A percentile compares a stretch with the other conserved stretches of the same genome.
phyloP scores from a whole-genome alignment of 1,140 invertebrate species.

The Aphelinus certus region DNA sequence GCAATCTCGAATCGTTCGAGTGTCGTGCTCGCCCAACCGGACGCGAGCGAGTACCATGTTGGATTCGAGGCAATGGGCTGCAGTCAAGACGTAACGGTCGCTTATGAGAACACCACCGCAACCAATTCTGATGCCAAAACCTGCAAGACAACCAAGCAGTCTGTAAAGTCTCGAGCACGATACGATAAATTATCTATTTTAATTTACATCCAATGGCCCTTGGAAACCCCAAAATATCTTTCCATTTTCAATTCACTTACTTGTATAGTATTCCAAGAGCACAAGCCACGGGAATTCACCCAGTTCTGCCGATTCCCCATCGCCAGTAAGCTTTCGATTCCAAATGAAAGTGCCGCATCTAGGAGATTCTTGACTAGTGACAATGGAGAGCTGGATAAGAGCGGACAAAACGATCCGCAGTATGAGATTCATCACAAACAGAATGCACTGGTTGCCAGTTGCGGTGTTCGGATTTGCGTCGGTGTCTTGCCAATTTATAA shows the following conservation, averaged over 20 bases:
- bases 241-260: neutral
- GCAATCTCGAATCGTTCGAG: neutral
- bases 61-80: neutral
- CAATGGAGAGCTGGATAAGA: too few species aligned
- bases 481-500: too few species aligned
- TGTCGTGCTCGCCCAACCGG: slow-evolving; percentile 2
- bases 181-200: neutral
- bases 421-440: too few species aligned
- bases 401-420: too few species aligned
- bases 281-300: slow-evolving; percentile 10
- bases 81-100: slow-evolving; percentile 5
- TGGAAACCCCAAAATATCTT: too few species aligned
- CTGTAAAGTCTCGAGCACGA: too few species aligned
- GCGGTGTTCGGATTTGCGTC: too few species aligned
- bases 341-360: slow-evolving; percentile 11
- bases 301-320: slow-evolving; percentile 1
- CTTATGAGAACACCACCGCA: slow-evolving; percentile 21
- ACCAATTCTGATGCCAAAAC: neutral
- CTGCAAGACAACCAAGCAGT: neutral
- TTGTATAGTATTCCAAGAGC: slow-evolving; percentile 14
- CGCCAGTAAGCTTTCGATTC: neutral
- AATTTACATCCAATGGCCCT: neutral
- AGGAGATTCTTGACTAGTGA: too few species aligned
- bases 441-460: too few species aligned
- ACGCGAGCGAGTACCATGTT: neutral